These are phyloP conservation scores for Stichodactyla mertensii DNA, from an alignment of 64 coral and sea anemone species.

Conservation along the genomic window DNA sequence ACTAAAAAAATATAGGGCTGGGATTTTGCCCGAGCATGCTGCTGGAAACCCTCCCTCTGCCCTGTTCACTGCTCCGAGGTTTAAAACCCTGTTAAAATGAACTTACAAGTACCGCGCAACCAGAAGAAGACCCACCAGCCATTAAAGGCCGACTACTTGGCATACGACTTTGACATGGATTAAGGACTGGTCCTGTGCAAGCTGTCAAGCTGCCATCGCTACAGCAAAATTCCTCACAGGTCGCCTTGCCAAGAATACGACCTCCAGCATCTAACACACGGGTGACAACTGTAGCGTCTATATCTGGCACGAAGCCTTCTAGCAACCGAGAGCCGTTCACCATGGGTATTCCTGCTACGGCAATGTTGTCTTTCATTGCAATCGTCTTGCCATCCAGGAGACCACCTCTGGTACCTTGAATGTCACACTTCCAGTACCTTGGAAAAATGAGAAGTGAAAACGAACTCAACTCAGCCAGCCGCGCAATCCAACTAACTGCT, in stretches of 20 bases:
- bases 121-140: conserved; percentile 73
- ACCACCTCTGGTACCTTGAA: conserved; percentile 31
- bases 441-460: neutral
- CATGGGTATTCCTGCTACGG: conserved; percentile 41
- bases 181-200: conserved; percentile 67
- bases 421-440: conserved; percentile 84
- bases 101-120: conserved; percentile 70
- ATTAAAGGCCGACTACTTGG: neutral
- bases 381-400: conserved; percentile 40
- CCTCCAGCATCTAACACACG: conserved; percentile 81
- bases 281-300: conserved; percentile 81
- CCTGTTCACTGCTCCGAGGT: neutral
- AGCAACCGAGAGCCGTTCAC: conserved; percentile 49
- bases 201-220: conserved; percentile 71
- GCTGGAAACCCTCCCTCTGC: neutral
- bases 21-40: neutral
- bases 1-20: too few relatives aligned
- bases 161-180: conserved; percentile 41
- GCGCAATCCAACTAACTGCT: neutral
- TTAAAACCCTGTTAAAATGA: neutral
- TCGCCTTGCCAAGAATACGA: conserved; percentile 68
- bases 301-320: conserved; percentile 72
- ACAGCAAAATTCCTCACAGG: conserved; percentile 68
- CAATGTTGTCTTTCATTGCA: conserved; percentile 43
- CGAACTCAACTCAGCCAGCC: neutral